These are phyloP conservation scores for Zaprionus vittiger DNA, from an alignment of 1,140 invertebrate genomes.

Conservation along the genomic window DNA sequence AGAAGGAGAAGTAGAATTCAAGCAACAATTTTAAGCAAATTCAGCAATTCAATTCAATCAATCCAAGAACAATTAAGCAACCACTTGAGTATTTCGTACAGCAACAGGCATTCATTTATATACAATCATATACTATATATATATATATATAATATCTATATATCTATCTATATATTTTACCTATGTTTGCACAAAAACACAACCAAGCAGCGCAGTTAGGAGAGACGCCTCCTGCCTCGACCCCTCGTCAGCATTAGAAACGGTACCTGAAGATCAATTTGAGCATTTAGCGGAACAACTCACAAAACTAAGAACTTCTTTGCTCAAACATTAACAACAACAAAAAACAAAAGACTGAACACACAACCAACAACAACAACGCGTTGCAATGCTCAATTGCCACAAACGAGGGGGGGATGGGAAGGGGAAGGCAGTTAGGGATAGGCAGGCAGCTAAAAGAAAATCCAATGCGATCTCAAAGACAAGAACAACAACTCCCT, in stretches of 20 bases:
- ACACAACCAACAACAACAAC: conserved; percentile 14
- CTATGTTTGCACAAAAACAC: conserved; percentile 64
- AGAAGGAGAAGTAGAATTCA: conserved; percentile 9
- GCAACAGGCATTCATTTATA: conserved; percentile 68
- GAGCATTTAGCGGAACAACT: conserved; percentile 72
- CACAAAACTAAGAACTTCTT: conserved; percentile 53
- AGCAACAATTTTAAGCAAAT: conserved; percentile 30
- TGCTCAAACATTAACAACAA: conserved; percentile 65
- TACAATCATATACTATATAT: conserved; percentile 61
- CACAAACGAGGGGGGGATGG: conserved; percentile 17
- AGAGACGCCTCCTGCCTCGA: conserved; percentile 19
- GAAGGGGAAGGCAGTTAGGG: background rate
- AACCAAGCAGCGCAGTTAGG: conserved; percentile 48
- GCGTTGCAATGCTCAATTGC: conserved; percentile 56
- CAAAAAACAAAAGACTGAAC: conserved; percentile 43
- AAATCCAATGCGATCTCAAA: conserved; percentile 58
- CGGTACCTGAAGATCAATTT: conserved; percentile 77
- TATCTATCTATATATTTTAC: conserved; percentile 55
- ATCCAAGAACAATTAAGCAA: conserved; percentile 19
- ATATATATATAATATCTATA: background rate
- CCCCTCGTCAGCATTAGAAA: conserved; percentile 52
- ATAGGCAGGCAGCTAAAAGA: conserved; percentile 1
- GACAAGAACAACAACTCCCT: conserved; percentile 38
- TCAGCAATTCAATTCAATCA: conserved; percentile 41
- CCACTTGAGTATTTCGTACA: conserved; percentile 69